Base-by-base conservation (phyloP, 2,888 invertebrate species). In the Nesidiocoris tenuis region DNA sequence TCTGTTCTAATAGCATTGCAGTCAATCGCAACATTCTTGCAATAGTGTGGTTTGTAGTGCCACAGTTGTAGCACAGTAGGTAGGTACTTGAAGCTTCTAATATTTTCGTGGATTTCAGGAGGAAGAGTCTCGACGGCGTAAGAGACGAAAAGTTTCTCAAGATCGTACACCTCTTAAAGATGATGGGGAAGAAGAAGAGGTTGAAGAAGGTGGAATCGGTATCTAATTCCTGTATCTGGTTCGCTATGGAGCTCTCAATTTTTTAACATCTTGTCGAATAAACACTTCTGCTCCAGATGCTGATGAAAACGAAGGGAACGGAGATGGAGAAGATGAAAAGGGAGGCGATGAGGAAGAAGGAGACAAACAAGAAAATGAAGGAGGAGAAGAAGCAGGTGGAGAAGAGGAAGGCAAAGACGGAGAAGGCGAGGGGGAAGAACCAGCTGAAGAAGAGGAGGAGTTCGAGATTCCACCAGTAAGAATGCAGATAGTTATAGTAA, bases 381-480 rank as follows among this genome's bases (percentile, higher is more conserved):
- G 21, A 39, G 74, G 61, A 17, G 67, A 67, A 66, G 54, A 72
- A 12, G 72, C 19, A 72, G 21, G 39, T 12, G 67, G 19, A 17
- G 67, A 61, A 54, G 67, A 23, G 1, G 54, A 57, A 18, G 71
- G 18, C 12, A 56, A 71, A 55, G 55, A 18, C 5, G 57, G 63
- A 59, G 68, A 54, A 21, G n/a, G 1, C 19, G 24, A 54, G 2
- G 64, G n/a, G 16, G 64, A 74, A 65, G 23, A 22, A 9, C n/a
- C 74, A 2, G 17, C 74, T 9, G 66, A 67, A 67, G 75, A 75
- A 67, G 65, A 63, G 25, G 74, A 57, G 22, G 64, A 66, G 17
- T 66, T 57, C 12, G 66, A 65, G 67, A 66, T 75, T 5, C 74
- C 74, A 55, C 64, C 74, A 39, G 74, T 74, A 56, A 18, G 3